These are phyloP conservation scores for Coptodon bakossiorum DNA, from an alignment of 2,113 vertebrate species.

Conservation along the genomic window DNA sequence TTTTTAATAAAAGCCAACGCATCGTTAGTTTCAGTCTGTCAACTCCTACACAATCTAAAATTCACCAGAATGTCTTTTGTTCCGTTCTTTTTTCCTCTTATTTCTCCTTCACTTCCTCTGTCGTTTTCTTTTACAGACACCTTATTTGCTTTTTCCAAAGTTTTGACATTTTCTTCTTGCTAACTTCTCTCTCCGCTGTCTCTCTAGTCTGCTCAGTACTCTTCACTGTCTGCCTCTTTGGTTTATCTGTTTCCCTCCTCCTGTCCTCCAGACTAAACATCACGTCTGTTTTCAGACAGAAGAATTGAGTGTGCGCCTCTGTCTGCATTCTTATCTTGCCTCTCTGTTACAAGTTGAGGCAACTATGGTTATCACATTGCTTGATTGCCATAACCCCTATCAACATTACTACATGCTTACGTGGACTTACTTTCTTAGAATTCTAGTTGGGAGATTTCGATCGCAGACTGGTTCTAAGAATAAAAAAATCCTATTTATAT, in stretches of 20 bases:
- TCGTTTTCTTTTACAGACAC: neutral
- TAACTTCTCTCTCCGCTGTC: neutral
- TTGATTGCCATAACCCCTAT: neutral
- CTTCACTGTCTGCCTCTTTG: neutral
- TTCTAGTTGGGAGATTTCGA: neutral
- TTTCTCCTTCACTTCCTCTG: neutral
- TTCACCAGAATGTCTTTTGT: neutral
- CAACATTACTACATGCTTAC: neutral
- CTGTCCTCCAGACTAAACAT: constrained; percentile 53
- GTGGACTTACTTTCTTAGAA: neutral
- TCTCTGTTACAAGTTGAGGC: neutral
- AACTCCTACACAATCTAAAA: neutral
- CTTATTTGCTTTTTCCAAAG: neutral
- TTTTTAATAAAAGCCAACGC: neutral
- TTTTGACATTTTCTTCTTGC: neutral
- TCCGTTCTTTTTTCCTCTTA: neutral
- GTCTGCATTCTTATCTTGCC: constrained; percentile 12
- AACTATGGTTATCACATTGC: neutral
- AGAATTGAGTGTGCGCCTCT: neutral
- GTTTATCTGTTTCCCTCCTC: constrained; percentile 27
- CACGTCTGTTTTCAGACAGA: constrained; percentile 39
- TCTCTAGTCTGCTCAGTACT: neutral
- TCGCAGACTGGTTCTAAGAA: neutral
- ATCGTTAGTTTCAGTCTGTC: neutral
- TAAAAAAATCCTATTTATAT: neutral